Evolutionary conservation across 1,140 invertebrate genomes (phyloP), one percentile per base, ranked within the genome.

Genomic region (Forficula auricularia): DNA sequence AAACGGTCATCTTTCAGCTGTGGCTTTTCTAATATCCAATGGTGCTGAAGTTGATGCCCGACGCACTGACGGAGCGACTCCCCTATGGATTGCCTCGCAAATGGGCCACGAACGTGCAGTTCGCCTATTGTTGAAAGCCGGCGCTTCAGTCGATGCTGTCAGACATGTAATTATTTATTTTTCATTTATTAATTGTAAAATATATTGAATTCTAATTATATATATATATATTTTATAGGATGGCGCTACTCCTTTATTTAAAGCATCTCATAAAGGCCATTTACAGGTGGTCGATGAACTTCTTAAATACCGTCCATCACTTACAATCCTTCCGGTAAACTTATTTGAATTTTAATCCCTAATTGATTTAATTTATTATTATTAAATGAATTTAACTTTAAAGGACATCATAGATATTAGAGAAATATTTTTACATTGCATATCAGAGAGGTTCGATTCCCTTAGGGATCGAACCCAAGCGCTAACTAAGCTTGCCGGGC

Each of bases 51-150:
- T 75, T 22, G 82, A 90, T 57, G 61, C 66, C 0, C 64, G 71
- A 44, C 66, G 84, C 47, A 72, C 69, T 36, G 89, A 94, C 64
- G 77, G 82, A 43, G 84, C 87, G 40, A 83, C 84, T 9, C 78
- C 89, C 22, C 69, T 95, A 32, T 94, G 87, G 86, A 92, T 95
- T 52, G 80, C 87, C 3, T 73, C 84, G 33, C 90, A 95, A 71
- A 89, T 90, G 78, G 88, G 88, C 9, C 83, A 89, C 61, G 75
- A 79, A 57, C 71, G 78, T 52, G 75, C 89, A 33, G 85, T 86
- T 18, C 68, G 75, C 42, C 66, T 79, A 46, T 65, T 95, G 38
- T 63, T 88, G 20, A 73, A 74, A 55, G 70, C 72, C 44, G 82
- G 82, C 20, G 85, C 85, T 27, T 64, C 70, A 50, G 78, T 88